Conservation (phyloP, 2,888 invertebrate species). For the Lepidochitona cinerea region DNA sequence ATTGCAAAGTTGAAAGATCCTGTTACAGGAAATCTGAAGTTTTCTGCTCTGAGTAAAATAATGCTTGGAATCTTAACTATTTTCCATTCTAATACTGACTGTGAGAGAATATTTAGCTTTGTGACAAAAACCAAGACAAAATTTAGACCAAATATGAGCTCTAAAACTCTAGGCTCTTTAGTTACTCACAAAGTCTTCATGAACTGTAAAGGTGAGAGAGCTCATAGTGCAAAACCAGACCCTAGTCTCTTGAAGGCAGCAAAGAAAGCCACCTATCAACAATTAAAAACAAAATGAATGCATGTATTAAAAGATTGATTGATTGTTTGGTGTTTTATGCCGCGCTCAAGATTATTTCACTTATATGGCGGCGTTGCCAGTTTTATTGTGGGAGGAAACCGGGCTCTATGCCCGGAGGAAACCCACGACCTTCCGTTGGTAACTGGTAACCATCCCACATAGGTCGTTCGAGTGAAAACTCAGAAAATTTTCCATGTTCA, state of each 20-base stretch:
- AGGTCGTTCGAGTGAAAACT: no score
- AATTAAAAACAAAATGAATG: not conserved
- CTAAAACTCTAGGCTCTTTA: not conserved
- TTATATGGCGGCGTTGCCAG: no score
- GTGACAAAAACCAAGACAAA: conserved; percentile 23
- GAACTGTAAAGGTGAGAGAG: not conserved
- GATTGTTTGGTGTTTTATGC: no score
- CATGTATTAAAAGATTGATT: not conserved
- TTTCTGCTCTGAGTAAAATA: not conserved
- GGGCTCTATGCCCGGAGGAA: no score
- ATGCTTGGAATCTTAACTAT: conserved; percentile 3
- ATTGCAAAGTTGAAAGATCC: conserved; percentile 13
- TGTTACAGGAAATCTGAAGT: conserved; percentile 5
- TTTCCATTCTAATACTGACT: conserved; percentile 10
- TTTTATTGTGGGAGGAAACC: no score
- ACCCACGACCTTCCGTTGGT: no score
- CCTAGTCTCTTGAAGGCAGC: not conserved
- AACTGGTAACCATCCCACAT: no score
- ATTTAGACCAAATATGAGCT: conserved; percentile 6
- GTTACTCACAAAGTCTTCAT: not conserved
- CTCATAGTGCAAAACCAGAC: not conserved
- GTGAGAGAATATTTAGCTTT: conserved; percentile 21
- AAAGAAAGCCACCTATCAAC: not conserved
- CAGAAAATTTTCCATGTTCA: no score
- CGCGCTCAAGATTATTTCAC: no score